Conservation (phyloP, 2,888 invertebrate species). For the Agonopterix alstromeriana region DNA sequence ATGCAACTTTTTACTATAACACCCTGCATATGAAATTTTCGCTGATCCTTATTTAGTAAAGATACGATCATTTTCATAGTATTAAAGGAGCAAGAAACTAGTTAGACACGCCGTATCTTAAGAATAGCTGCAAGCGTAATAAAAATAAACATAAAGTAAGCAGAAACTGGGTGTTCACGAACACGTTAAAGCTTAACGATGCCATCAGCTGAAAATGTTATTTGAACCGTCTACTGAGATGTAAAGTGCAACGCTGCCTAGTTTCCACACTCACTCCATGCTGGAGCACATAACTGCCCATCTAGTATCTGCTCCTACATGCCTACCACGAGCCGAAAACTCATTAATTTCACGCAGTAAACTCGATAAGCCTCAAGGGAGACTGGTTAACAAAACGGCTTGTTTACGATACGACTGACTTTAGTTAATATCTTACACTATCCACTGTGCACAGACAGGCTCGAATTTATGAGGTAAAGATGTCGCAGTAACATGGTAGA, state of each 20-base stretch:
- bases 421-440: conserved; percentile 7
- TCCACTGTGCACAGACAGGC: conserved; percentile 4
- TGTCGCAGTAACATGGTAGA: conserved; percentile 4
- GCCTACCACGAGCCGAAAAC: neutral
- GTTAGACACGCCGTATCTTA: neutral
- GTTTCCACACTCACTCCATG: neutral
- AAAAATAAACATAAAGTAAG: conserved; percentile 48
- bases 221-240: conserved; percentile 30
- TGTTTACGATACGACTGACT: conserved; percentile 7
- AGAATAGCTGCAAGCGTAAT: conserved; percentile 30
- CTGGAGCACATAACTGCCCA: conserved; percentile 8
- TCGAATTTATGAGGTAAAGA: conserved; percentile 4
- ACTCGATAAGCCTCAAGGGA: conserved; percentile 4
- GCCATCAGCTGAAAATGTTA: conserved; percentile 45
- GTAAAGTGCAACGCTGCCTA: conserved; percentile 27
- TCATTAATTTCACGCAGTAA: conserved; percentile 9
- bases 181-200: conserved; percentile 41
- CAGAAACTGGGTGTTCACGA: conserved; percentile 42
- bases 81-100: no score
- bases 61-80: no score
- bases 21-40: no score
- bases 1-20: no score
- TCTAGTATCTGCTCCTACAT: neutral
- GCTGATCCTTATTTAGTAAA: no score
- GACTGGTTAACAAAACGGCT: conserved; percentile 1